Evolutionary conservation across 2,113 vertebrate species (phyloP).

Genomic region (Sinosuthora webbiana): DNA sequence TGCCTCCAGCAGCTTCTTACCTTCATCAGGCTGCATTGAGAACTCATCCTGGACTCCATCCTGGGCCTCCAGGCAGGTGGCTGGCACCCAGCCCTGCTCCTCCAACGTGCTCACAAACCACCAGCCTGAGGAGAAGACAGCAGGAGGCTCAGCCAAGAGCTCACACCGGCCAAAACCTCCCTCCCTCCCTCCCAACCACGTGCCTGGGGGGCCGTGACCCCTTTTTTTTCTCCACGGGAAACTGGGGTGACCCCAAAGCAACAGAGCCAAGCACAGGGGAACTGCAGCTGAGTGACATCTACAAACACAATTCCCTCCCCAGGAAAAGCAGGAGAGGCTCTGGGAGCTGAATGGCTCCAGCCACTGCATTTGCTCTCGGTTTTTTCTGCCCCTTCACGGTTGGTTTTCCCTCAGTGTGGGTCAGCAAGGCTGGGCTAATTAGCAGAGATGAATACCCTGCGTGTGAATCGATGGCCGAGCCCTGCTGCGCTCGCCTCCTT

Average conservation of each 20-base stretch:
- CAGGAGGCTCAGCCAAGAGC: background rate
- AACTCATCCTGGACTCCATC: constrained; percentile 93
- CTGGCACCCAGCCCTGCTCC: constrained; percentile 98
- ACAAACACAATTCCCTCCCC: background rate
- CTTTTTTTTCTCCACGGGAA: background rate
- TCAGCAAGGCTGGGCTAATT: constrained; percentile 21
- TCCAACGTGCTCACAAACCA: constrained; percentile 96
- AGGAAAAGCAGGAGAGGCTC: background rate
- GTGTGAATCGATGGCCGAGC: background rate
- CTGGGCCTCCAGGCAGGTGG: constrained; percentile 93
- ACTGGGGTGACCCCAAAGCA: background rate
- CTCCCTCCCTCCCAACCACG: background rate
- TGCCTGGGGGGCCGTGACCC: background rate
- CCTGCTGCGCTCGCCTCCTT: background rate
- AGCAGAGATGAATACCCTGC: constrained; percentile 13
- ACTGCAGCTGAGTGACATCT: background rate
- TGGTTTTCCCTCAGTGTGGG: constrained; percentile 16
- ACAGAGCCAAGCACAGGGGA: background rate
- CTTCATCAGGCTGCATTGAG: constrained; percentile 88
- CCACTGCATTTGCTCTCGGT: background rate
- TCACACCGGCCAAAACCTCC: background rate
- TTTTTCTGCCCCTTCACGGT: background rate
- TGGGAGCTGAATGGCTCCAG: background rate
- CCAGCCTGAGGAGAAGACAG: constrained; percentile 81
- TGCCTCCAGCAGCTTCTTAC: constrained; percentile 67